These are phyloP conservation scores for Bombycilla garrulus DNA, from an alignment of 2,113 vertebrate species.

Conservation along the genomic window DNA sequence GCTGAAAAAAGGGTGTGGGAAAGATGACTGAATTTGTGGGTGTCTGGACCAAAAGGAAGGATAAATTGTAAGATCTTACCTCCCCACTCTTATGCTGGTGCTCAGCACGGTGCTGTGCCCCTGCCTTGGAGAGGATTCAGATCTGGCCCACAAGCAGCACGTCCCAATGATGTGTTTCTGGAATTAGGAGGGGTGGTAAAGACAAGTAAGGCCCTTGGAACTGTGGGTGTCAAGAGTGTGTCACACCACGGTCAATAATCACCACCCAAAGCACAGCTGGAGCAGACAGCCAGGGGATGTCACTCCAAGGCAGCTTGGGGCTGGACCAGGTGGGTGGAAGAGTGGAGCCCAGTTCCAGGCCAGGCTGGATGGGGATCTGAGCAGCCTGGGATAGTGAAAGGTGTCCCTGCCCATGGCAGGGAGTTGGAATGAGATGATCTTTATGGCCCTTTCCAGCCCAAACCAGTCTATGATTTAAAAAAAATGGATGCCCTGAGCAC, in stretches of 20 bases:
- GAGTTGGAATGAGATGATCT: neutral
- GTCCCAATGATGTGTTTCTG: neutral
- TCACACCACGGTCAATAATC: neutral
- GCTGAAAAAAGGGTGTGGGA: neutral
- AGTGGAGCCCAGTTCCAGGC: neutral
- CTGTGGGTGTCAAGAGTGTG: neutral
- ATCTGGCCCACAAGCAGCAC: fast-evolving
- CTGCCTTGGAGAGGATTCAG: too few relatives aligned
- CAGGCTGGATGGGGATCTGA: neutral
- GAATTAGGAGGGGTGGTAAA: neutral
- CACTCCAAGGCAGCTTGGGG: neutral
- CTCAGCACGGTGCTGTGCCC: neutral
- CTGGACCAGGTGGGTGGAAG: neutral
- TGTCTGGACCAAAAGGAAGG: neutral
- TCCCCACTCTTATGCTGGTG: neutral
- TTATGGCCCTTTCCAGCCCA: neutral
- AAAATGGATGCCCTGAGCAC: neutral
- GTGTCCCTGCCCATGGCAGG: neutral
- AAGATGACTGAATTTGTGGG: neutral
- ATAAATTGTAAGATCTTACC: neutral
- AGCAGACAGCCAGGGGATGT: neutral
- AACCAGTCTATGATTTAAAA: neutral
- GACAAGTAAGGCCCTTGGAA: neutral
- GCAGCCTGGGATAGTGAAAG: neutral
- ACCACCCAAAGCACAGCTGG: neutral